phyloP scores from a whole-genome alignment of 2,113 vertebrate genomes.

The Chaenocephalus aceratus region DNA sequence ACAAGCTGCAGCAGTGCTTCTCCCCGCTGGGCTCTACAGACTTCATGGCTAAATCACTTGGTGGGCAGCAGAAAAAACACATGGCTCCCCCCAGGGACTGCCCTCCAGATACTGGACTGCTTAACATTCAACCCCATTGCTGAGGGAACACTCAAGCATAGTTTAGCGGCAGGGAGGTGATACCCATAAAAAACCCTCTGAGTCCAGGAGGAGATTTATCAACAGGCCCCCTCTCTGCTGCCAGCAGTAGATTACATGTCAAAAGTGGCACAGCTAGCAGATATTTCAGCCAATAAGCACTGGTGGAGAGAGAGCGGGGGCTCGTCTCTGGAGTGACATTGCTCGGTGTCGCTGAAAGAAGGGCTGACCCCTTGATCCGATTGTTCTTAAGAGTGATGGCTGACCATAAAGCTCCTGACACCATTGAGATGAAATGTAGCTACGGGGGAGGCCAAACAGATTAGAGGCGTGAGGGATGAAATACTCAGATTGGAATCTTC shows the following conservation, averaged over 20 bases:
- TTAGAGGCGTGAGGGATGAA: constrained; percentile 52
- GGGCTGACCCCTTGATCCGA: constrained; percentile 69
- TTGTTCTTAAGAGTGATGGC: constrained; percentile 78
- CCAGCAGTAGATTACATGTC: constrained; percentile 78
- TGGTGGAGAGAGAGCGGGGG: constrained; percentile 15
- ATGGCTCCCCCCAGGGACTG: constrained; percentile 15
- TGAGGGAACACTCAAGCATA: constrained; percentile 61
- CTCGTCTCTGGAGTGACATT: constrained; percentile 59
- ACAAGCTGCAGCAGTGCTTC: background rate
- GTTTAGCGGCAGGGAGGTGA: constrained; percentile 60
- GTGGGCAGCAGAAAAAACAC: constrained; percentile 42
- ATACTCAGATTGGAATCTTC: constrained; percentile 46
- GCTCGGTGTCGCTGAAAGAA: constrained; percentile 22
- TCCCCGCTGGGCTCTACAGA: background rate
- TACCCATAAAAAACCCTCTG: constrained; percentile 70
- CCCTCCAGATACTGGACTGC: constrained; percentile 11
- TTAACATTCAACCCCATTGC: constrained; percentile 60
- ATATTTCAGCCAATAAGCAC: constrained; percentile 78
- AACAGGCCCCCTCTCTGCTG: constrained; percentile 41
- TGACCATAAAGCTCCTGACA: constrained; percentile 74
- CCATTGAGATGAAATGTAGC: constrained; percentile 68
- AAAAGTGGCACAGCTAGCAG: constrained; percentile 69
- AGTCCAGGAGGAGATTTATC: constrained; percentile 63
- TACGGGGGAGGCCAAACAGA: constrained; percentile 60
- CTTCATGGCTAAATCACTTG: constrained; percentile 22